Percentiles rank a stretch among this genome's conserved stretches.
Evolutionary conservation across 2,888 invertebrate genomes (phyloP).

Genomic region (Diaphora mendica): DNA sequence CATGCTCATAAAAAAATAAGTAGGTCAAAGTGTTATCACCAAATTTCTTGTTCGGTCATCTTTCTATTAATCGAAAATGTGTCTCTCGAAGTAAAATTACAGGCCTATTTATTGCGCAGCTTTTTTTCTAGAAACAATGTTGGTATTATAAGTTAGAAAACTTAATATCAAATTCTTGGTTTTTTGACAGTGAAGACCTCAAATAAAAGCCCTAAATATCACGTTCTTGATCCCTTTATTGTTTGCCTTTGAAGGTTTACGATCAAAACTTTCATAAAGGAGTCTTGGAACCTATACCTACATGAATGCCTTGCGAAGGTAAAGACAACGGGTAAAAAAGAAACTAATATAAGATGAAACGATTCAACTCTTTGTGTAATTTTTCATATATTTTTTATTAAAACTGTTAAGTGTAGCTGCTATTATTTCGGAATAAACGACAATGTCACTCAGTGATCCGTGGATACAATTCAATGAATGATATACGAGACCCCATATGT

Average conservation of each 20-base stretch:
- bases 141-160: conserved; percentile 19
- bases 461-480: no score
- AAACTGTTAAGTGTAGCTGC: no score
- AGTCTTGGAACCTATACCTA: conserved; percentile 1
- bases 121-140: conserved; percentile 5
- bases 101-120: not conserved
- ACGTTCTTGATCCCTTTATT: conserved; percentile 10
- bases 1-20: no score
- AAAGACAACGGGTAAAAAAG: not conserved
- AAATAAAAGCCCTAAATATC: not conserved
- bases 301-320: not conserved
- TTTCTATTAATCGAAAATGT: no score
- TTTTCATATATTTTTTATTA: not conserved
- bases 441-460: no score
- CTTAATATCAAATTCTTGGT: conserved; percentile 4
- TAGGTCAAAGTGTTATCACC: no score
- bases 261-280: conserved; percentile 23
- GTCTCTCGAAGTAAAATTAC: no score
- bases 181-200: not conserved
- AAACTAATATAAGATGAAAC: not conserved
- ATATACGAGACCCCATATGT: no score
- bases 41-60: no score
- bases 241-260: conserved; percentile 15
- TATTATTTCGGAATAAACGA: no score
- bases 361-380: no score